These are phyloP conservation scores for Elephas maximus DNA, from an alignment of 2,113 vertebrate genomes.

Conservation along the genomic window DNA sequence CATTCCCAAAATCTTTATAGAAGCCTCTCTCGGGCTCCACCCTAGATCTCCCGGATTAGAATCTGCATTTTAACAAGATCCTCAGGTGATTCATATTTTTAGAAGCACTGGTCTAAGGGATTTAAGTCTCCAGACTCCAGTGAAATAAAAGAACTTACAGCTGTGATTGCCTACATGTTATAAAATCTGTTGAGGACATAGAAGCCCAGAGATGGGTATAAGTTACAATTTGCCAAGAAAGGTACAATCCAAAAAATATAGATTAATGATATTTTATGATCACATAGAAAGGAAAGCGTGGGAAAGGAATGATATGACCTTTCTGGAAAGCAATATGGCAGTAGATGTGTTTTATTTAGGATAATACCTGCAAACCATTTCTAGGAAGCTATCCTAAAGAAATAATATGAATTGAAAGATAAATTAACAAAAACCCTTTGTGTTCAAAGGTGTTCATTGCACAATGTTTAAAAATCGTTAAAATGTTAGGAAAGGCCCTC, in stretches of 20 bases:
- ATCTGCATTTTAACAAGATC: background rate
- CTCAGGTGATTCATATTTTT: background rate
- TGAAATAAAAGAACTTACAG: slow-evolving; percentile 8
- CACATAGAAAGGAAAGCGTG: background rate
- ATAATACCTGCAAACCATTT: background rate
- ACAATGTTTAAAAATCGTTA: slow-evolving; percentile 4
- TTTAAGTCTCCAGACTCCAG: background rate
- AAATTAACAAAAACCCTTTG: background rate
- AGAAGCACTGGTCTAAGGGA: background rate
- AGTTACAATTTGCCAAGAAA: background rate
- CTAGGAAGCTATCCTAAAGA: background rate
- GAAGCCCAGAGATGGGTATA: background rate
- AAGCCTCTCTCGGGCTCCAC: background rate
- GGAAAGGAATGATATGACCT: background rate
- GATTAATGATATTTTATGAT: slow-evolving; percentile 31
- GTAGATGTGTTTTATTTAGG: background rate
- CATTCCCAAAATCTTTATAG: background rate
- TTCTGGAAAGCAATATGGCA: slow-evolving; percentile 35
- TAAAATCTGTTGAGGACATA: slow-evolving; percentile 1
- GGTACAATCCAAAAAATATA: background rate
- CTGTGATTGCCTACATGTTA: background rate
- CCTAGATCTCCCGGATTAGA: background rate
- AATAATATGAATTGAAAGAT: background rate
- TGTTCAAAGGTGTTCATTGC: background rate
- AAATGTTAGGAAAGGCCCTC: background rate